Evolutionary conservation across 2,888 invertebrate genomes (phyloP), one percentile per base, ranked within the genome.

Genomic region (Mythimna pallens): DNA sequence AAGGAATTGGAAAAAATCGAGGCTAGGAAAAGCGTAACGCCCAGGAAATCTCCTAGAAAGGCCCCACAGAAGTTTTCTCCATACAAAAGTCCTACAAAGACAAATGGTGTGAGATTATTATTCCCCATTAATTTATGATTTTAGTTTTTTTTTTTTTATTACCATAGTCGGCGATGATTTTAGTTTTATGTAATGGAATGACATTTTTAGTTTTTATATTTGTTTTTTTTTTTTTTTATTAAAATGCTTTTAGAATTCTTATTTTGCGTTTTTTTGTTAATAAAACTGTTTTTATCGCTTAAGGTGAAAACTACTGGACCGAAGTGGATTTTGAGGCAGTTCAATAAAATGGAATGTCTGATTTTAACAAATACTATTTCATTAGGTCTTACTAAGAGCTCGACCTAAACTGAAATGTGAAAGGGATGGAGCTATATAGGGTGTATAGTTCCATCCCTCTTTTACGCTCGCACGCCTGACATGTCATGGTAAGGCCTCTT

Each of bases 61-160:
- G 88, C 93, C 0, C 91, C 92, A 0, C 91, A 93, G 67, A 95
- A 95, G 58, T 93, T 86, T 77, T 93, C 94, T 0, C 94, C 94
- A 0, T 94, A 93, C 68, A 93, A 93, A 86, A 92, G 89, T 71
- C 91, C 93, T 0, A 81, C 55, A 4, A 92, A 91, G 63, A 55
- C 50, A 12, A 89, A 88, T 58, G 92, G 93, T n/a, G 92, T 95
- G 3, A 88, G 93, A 66, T 86, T 95, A 12, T 64, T 95, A n/a
- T 95, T 95, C 86, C 93, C 94, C 22, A 71, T 86, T 59, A 80
- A 89, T 67, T 85, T 87, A 80, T 92, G 84, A 89, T 81, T 62
- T 43, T 71, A 17, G 57, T 57, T 10, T 47, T 47, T 20, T 47
- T 54, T 43, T 8, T 25, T n/a, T n/a, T n/a, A n/a, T n/a, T n/a